These are phyloP conservation scores for Meloe dianella DNA, from an alignment of 2,888 invertebrate species.

Conservation along the genomic window DNA sequence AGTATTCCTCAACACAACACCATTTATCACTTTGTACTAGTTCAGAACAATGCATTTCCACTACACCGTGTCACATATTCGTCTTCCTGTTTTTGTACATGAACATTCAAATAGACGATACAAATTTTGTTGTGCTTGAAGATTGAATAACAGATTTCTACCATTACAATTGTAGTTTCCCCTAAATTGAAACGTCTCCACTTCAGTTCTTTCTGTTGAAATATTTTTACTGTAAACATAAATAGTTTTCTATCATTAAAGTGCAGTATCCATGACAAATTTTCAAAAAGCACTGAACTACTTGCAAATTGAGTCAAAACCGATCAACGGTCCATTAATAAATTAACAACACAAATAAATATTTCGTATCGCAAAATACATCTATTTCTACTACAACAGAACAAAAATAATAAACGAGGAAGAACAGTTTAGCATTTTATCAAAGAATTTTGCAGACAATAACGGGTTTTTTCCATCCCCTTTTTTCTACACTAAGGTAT, in stretches of 20 bases:
- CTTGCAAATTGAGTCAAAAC: background rate
- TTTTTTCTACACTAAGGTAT: background rate
- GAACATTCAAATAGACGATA: background rate
- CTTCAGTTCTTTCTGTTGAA: background rate
- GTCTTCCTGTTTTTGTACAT: background rate
- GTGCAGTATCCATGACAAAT: background rate
- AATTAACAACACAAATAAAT: background rate
- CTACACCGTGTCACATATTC: background rate
- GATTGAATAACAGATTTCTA: background rate
- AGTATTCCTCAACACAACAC: conserved; percentile 43
- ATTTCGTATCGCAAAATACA: background rate
- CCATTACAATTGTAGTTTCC: background rate
- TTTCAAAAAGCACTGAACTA: background rate
- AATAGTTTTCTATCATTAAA: background rate
- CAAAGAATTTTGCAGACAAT: background rate
- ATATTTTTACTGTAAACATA: background rate
- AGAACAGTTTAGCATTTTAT: background rate
- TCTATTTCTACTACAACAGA: background rate
- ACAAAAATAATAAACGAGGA: background rate
- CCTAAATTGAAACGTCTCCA: background rate
- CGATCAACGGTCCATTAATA: background rate
- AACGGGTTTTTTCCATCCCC: background rate
- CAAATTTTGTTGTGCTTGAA: background rate
- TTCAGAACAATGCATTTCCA: conserved; percentile 18
- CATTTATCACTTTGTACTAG: conserved; percentile 45